Evolutionary conservation across 2,797 vertebrate genomes (phyloP), one percentile per base, ranked within the genome.

Genomic region (Myotis myotis): DNA sequence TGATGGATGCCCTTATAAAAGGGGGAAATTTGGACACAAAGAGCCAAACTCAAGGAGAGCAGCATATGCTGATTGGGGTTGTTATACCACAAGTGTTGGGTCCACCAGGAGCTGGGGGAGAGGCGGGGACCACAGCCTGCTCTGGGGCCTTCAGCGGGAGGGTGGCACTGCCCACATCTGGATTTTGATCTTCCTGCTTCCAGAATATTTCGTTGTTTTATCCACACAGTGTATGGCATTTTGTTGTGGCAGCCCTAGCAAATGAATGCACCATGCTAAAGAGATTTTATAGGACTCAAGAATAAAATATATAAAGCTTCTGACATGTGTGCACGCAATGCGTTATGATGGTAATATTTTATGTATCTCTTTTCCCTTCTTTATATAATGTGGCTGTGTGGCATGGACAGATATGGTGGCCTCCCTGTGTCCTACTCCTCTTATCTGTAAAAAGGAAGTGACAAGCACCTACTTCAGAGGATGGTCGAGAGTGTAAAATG

Each of bases 361-460:
- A n/a, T 53, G 80, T 76, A 60, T 70, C 30, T 53, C 25, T 83
- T 64, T 82, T 83, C 66, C 38, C 81, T n/a, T 90, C 38, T 92
- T 82, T 47, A 76, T 55, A 55, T 19, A 74, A 5, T 10, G 16
- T 12, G 38, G 30, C 64, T 79, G 5, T 84, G 87, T 76, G 80
- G 33, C 51, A n/a, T 5, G 9, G 53, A 47, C 44, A 70, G 51
- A 33, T 70, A 60, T 15, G 2, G 11, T 75, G 10, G 11, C 33
- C 60, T 84, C 28, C 64, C 12, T 4, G 12, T 57, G 76, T 23
- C 60, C 93, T 28, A 11, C 33, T 78, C 75, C n/a, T 64, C 41
- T 44, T 28, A n/a, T 10, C 55, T 74, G 2, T 28, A 7, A 30
- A 87, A 80, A 36, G 15, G 5, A 10, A 25, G 57, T 12, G 12